Base-by-base conservation (phyloP, 2,888 invertebrate species). In the Notodonta dromedarius region DNA sequence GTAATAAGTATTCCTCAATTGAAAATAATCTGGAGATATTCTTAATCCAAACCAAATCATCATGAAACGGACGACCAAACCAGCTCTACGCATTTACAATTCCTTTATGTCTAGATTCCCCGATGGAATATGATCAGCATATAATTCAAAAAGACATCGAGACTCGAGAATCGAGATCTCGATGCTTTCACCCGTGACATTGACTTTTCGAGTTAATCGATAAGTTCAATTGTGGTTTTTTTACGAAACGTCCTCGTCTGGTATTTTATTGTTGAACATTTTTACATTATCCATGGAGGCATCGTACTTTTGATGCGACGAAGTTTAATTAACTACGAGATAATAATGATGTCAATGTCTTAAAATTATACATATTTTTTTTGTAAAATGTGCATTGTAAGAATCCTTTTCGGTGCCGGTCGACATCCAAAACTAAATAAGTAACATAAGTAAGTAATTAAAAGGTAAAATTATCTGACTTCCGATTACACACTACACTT, bases 181-280 rank as follows among this genome's bases (percentile, higher is more conserved):
- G 52, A 52, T 13, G 52, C 52, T 52, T 52, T 52, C 52, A 52
- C 52, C 52, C 52, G 52, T 52, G 52, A 52, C 52, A 52, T 52
- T 52, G 52, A 52, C 24, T 52, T 32, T 32, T 50, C 50, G 50
- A 48, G n/a, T 48, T 16, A 16, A 50, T 50, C 16, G 50, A 16
- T 9, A 14, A 50, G 32, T 52, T 52, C 52, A 32, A 52, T 32
- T 52, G 52, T 51, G 51, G 50, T 52, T 52, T 50, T 50, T 50
- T 50, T 50, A 50, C 50, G 50, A 50, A 50, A 50, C 50, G 50
- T 50, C 14, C 50, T 16, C 16, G 16, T 50, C 16, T 50, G 46
- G 46, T n/a, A 50, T 50, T 50, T 50, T 50, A 50, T 50, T 50
- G 14, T 50, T 16, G 16, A 50, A 16, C 16, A 16, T 11, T 50